phyloP scores from a whole-genome alignment of 2,113 vertebrate genomes.

The Hydropotes inermis region DNA sequence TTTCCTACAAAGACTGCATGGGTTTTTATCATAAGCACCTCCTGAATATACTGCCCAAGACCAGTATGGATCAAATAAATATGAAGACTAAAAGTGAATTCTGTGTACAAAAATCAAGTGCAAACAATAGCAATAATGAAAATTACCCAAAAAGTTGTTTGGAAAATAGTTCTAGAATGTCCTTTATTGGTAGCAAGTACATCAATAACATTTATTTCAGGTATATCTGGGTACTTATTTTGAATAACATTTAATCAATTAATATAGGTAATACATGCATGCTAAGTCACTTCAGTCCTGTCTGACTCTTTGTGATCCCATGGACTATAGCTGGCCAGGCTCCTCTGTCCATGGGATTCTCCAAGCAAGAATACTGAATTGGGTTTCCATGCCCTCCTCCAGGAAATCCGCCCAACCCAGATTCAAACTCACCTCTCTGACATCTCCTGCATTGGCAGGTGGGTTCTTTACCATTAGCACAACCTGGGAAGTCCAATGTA shows the following conservation, averaged over 20 bases:
- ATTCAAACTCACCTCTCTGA: neutral
- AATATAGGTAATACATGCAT: neutral
- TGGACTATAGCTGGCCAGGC: fast-evolving
- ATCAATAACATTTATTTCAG: neutral
- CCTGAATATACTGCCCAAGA: neutral
- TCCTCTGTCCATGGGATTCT: neutral
- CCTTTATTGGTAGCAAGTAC: neutral
- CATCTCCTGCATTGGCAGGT: neutral
- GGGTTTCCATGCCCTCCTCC: neutral
- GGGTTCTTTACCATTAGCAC: neutral
- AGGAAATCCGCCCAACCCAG: neutral
- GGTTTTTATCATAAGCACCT: neutral
- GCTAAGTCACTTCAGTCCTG: neutral
- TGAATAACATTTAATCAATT: neutral
- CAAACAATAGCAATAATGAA: neutral
- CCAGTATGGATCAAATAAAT: neutral
- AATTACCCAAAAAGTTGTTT: neutral
- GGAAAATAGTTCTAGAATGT: neutral
- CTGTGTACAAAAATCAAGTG: neutral
- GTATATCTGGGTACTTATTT: neutral
- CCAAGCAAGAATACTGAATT: neutral
- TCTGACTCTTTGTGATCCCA: neutral
- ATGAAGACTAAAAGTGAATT: neutral
- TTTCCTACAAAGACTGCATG: neutral
- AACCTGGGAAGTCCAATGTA: neutral